Evolutionary conservation across 2,113 vertebrate species (phyloP).

Genomic region (Odontesthes bonariensis): DNA sequence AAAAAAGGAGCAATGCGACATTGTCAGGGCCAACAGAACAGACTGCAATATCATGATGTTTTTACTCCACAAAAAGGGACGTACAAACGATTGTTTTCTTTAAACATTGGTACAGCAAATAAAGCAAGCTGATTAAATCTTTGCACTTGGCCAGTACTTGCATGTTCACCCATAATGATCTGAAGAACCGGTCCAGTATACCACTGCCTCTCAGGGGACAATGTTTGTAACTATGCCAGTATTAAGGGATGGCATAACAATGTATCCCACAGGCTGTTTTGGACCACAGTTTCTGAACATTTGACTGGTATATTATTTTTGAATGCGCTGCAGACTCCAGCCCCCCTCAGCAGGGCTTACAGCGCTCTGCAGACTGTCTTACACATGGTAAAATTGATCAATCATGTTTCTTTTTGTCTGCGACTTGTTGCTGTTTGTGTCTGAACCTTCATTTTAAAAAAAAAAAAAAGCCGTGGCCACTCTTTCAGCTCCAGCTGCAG

Average conservation of each 20-base stretch:
- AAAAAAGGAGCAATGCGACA: background rate
- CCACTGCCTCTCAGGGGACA: no score
- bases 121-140: background rate
- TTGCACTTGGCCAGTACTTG: background rate
- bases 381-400: background rate
- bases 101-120: background rate
- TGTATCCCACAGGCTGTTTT: background rate
- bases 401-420: no score
- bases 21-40: background rate
- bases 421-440: background rate
- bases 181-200: no score
- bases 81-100: no score
- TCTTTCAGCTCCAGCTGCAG: background rate
- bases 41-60: no score
- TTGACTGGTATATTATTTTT: background rate
- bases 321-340: background rate
- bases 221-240: background rate
- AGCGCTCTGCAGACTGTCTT: background rate
- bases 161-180: no score
- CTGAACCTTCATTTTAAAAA: background rate
- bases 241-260: background rate
- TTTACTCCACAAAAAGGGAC: no score
- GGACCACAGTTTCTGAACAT: background rate
- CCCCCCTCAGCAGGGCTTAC: background rate
- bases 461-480: no score